Evolutionary conservation across 1,140 invertebrate species (phyloP), one percentile per base, ranked within the genome.

Genomic region (Probaryconus sp.): DNA sequence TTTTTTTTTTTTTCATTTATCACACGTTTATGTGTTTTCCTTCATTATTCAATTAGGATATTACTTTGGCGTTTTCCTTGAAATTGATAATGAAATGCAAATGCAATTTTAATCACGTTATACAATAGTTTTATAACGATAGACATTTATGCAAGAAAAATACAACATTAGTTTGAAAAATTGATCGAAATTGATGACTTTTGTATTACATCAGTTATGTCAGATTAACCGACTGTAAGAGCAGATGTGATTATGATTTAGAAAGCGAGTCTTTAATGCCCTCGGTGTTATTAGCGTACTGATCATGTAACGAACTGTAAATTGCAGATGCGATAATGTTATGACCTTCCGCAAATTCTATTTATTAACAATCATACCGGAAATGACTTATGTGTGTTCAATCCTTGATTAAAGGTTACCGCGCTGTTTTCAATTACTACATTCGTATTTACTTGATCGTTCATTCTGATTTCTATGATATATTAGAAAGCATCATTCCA

Each of bases 181-280:
- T 10, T 43, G 51, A 56, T 43, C 51, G 11, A 13, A 24, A 17
- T 13, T 38, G 20, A 48, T 37, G 20, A 38, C 42, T 50, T 53
- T 63, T 31, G 24, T 21, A 10, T 42, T 63, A 50, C 45, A 31
- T 50, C 45, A 63, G 58, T 63, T 63, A 63, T 50, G 58, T 40
- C 45, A 63, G 31, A 48, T 60, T 38, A 5, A 17, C 10, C 13
- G 21, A 61, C 16, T 16, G 33, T 61, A 50, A 31, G 58, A 63
- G 20, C 0, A 31, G 24, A 53, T 53, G 20, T 43, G 11, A 64
- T 64, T 51, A 64, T 51, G 60, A 35, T 64, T 61, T 61, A 61
- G 56, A 61, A 61, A 61, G 56, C 50, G 35, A 61, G 43, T 48
- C 33, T 48, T 40, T 40, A 61, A 50, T 50, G 24, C 38, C 21